Percentiles rank a stretch among this genome's conserved stretches.
phyloP scores from a whole-genome alignment of 2,888 invertebrate species.

The Agrotis puta region DNA sequence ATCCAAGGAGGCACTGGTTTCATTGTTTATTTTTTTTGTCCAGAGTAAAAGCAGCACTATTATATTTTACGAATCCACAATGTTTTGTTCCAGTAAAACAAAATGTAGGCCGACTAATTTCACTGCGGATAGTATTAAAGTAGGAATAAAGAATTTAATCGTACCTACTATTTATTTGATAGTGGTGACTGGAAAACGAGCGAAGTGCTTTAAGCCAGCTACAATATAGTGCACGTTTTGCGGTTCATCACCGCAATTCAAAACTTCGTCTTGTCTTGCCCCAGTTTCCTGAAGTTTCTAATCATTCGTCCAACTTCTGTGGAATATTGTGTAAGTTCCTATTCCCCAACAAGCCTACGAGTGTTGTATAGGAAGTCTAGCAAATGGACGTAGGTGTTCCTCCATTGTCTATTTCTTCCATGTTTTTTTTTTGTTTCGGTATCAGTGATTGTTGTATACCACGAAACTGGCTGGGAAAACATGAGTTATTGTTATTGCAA shows the following conservation, averaged over 20 bases:
- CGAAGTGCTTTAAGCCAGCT: conserved; percentile 45
- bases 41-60: conserved; percentile 30
- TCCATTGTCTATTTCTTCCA: conserved; percentile 62
- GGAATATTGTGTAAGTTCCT: conserved; percentile 57
- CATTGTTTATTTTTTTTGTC: conserved; percentile 32
- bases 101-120: conserved; percentile 57
- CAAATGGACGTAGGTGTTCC: conserved; percentile 59
- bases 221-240: conserved; percentile 34
- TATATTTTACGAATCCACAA: conserved; percentile 51
- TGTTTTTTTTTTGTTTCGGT: conserved; percentile 43
- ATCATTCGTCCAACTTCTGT: conserved; percentile 53
- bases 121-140: conserved; percentile 24
- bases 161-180: conserved; percentile 43
- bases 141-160: conserved; percentile 35
- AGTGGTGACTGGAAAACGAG: conserved; percentile 3
- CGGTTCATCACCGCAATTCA: conserved; percentile 52
- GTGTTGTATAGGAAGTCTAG: conserved; percentile 44
- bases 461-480: conserved; percentile 31
- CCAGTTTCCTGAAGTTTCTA: conserved; percentile 62
- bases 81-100: conserved; percentile 55
- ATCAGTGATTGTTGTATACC: conserved; percentile 30
- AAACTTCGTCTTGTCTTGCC: conserved; percentile 50
- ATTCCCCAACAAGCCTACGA: conserved; percentile 54
- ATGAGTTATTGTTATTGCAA: conserved; percentile 45
- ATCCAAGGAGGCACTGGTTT: conserved; percentile 13